These are phyloP conservation scores for Ataeniobius toweri DNA, from an alignment of 2,797 vertebrate species.

Conservation along the genomic window DNA sequence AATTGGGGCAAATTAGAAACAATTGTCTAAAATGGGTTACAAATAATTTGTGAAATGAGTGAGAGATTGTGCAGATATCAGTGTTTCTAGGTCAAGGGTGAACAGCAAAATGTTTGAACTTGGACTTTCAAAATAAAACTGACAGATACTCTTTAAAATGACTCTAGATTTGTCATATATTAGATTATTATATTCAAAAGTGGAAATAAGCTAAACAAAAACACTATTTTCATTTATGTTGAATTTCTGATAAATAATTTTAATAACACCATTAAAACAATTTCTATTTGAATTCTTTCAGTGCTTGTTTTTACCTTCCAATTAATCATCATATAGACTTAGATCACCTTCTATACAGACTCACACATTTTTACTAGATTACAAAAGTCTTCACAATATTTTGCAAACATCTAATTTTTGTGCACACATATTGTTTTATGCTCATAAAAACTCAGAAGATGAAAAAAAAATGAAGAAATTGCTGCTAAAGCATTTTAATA, in stretches of 20 bases:
- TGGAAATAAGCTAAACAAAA: too few relatives aligned
- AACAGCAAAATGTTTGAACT: background rate
- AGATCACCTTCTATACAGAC: background rate
- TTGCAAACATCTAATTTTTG: background rate
- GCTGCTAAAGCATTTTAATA: background rate
- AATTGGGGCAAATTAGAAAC: background rate
- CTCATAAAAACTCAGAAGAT: background rate
- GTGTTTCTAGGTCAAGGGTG: background rate
- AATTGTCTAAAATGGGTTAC: background rate
- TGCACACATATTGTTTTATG: background rate
- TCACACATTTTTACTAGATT: background rate
- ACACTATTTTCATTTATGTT: background rate
- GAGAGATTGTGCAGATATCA: background rate
- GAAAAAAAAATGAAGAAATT: background rate
- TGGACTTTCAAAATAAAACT: background rate
- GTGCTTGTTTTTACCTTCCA: background rate
- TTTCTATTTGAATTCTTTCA: background rate
- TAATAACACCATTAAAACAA: background rate
- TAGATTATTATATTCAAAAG: background rate
- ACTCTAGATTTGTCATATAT: background rate
- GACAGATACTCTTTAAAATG: background rate
- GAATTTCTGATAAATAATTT: background rate
- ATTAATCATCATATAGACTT: background rate
- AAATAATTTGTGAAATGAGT: background rate
- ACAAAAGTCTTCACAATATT: too few relatives aligned